These are phyloP conservation scores for Lontra canadensis DNA, from an alignment of 2,113 vertebrate genomes.

Conservation along the genomic window DNA sequence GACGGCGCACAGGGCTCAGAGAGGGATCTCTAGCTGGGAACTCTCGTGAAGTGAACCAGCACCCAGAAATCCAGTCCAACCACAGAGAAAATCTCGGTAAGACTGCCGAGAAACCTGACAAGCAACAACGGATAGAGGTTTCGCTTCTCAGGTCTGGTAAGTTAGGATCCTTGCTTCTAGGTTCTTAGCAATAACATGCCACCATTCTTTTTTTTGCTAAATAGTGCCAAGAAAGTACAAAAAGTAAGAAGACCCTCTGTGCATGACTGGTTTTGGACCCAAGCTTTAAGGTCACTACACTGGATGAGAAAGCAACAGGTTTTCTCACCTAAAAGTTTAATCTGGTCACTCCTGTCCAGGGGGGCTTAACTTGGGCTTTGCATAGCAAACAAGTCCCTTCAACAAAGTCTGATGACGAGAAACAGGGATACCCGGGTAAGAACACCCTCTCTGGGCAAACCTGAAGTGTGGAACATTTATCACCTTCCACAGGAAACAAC, in stretches of 20 bases:
- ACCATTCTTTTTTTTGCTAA: constrained; percentile 75
- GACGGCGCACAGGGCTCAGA: background rate
- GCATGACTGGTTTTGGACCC: constrained; percentile 59
- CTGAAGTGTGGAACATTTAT: background rate
- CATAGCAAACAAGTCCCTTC: background rate
- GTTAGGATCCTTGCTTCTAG: constrained; percentile 65
- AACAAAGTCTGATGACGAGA: background rate
- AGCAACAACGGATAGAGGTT: constrained; percentile 16
- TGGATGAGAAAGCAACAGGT: background rate
- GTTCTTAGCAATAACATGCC: constrained; percentile 60
- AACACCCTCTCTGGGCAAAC: background rate
- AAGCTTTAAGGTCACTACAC: background rate
- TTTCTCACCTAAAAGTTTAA: background rate
- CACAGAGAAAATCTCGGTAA: constrained; percentile 46
- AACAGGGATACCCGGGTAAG: background rate
- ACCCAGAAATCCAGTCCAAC: constrained; percentile 24
- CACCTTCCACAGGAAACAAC: background rate
- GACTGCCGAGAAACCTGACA: constrained; percentile 61
- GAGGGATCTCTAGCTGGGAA: constrained; percentile 29
- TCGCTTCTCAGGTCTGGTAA: constrained; percentile 69
- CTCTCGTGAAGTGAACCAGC: constrained; percentile 67
- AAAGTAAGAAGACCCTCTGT: constrained; percentile 60
- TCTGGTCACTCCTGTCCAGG: background rate
- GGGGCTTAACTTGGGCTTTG: background rate
- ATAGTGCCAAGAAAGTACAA: constrained; percentile 71